Percentiles rank a stretch among this genome's conserved stretches.
phyloP scores from a whole-genome alignment of 2,113 vertebrate species.

The Sander lucioperca region DNA sequence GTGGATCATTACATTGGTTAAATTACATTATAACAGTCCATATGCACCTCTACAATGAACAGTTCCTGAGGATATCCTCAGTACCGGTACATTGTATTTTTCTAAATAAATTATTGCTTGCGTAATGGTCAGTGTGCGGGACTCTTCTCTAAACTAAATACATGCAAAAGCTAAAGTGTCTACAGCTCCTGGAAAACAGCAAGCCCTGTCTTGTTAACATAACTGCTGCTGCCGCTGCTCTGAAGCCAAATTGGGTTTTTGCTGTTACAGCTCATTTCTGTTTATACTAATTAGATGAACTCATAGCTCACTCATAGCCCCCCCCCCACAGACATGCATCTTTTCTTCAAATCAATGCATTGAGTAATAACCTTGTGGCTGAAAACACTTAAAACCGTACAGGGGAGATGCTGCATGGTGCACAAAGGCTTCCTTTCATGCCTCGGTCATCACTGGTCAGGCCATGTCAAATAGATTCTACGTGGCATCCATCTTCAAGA shows the following conservation, averaged over 20 bases:
- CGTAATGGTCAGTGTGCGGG: no score
- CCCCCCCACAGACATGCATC: background rate
- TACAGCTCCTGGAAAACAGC: background rate
- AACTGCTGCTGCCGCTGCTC: constrained; percentile 4
- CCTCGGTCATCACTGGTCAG: constrained; percentile 16
- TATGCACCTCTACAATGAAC: no score
- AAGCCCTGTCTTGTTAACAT: constrained; percentile 7
- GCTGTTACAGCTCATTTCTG: constrained; percentile 21
- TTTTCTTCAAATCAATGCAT: constrained; percentile 22
- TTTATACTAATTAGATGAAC: constrained; percentile 22
- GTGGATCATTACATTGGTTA: no score
- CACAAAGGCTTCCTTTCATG: constrained; percentile 67
- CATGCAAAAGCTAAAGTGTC: background rate
- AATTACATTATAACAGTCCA: no score
- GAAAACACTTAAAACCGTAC: constrained; percentile 27
- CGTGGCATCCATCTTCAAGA: constrained; percentile 46
- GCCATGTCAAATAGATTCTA: constrained; percentile 60
- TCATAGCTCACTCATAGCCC: background rate
- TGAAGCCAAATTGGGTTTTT: constrained; percentile 5
- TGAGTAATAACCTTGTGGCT: constrained; percentile 43
- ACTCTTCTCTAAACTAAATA: background rate
- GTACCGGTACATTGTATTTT: no score
- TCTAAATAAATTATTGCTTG: no score
- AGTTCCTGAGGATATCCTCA: no score
- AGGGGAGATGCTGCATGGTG: constrained; percentile 14